Evolutionary conservation across 1,140 invertebrate species (phyloP).

Genomic region (Mycetomoellerius zeteki): DNA sequence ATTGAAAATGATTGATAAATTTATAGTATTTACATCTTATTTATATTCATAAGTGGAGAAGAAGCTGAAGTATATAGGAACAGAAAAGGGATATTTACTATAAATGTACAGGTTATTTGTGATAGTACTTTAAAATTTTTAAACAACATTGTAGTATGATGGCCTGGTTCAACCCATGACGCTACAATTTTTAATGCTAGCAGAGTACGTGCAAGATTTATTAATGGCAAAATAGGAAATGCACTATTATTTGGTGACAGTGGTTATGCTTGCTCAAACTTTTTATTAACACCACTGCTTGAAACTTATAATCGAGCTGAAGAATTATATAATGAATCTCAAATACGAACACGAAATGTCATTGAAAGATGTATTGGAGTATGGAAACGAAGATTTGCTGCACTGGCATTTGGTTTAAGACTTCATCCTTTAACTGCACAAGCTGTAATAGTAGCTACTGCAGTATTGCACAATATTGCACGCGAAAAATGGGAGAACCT

Average conservation of each 20-base stretch:
- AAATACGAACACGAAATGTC: slow-evolving; percentile 17
- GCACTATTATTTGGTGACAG: not conserved
- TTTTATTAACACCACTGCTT: slow-evolving; percentile 18
- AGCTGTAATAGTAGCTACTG: slow-evolving; percentile 10
- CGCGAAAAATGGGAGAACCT: not conserved
- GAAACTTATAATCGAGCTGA: not conserved
- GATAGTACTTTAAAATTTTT: slow-evolving; percentile 7
- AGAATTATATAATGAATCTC: slow-evolving; percentile 21
- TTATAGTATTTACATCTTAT: not conserved
- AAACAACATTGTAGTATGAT: slow-evolving; percentile 12
- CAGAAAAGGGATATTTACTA: slow-evolving; percentile 17
- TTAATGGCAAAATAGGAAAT: slow-evolving; percentile 5
- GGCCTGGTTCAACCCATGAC: slow-evolving; percentile 15
- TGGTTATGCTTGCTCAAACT: slow-evolving; percentile 2
- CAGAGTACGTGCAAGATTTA: not conserved
- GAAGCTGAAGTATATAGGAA: slow-evolving; percentile 28
- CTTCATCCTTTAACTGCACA: not conserved
- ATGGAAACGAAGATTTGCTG: slow-evolving; percentile 14
- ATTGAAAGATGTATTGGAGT: slow-evolving; percentile 2
- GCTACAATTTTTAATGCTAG: slow-evolving; percentile 10
- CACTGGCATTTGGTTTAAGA: not conserved
- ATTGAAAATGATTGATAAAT: slow-evolving; percentile 9
- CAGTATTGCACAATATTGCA: slow-evolving; percentile 23
- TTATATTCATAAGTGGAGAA: slow-evolving; percentile 28
- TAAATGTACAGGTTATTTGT: slow-evolving; percentile 7